A percentile compares a stretch with the other conserved stretches of the same genome.
Evolutionary conservation across 1,140 invertebrate genomes (phyloP).

Genomic region (Nautilus pompilius): DNA sequence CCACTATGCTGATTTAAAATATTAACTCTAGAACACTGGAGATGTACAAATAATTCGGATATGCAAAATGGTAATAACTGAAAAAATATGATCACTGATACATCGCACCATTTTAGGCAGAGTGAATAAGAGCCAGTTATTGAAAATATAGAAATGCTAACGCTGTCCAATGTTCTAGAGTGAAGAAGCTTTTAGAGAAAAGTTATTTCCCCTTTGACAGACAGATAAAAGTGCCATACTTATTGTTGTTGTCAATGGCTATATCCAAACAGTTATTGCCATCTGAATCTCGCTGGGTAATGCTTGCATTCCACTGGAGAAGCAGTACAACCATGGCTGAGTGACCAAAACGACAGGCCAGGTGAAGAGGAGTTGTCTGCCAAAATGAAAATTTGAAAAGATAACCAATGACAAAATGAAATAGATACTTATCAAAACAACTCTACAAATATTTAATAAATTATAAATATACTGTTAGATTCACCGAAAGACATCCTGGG

Average conservation of each 20-base stretch:
- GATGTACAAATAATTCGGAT: too few relatives aligned
- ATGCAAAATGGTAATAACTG: too few relatives aligned
- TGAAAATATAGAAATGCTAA: too few relatives aligned
- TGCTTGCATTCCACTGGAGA: conserved; percentile 49
- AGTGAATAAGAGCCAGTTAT: too few relatives aligned
- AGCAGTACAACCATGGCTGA: conserved; percentile 50
- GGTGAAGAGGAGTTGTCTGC: conserved; percentile 53
- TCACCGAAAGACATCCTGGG: too few relatives aligned
- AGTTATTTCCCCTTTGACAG: too few relatives aligned
- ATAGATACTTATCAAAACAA: background rate
- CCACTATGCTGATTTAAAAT: too few relatives aligned
- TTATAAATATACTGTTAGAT: background rate
- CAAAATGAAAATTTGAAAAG: background rate
- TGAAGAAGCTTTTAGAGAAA: too few relatives aligned
- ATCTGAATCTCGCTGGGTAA: conserved; percentile 49
- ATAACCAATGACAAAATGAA: background rate
- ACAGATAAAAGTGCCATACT: conserved; percentile 29
- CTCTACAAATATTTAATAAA: background rate
- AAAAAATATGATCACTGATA: too few relatives aligned
- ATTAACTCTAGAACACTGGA: too few relatives aligned
- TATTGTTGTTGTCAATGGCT: conserved; percentile 54
- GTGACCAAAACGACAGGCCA: conserved; percentile 53
- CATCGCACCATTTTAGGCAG: too few relatives aligned
- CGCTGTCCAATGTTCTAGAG: too few relatives aligned
- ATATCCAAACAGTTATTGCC: conserved; percentile 58